A percentile compares a stretch with the other conserved stretches of the same genome.
Conservation (phyloP, 2,888 invertebrate genomes). For the Agonopterix alstromeriana region DNA sequence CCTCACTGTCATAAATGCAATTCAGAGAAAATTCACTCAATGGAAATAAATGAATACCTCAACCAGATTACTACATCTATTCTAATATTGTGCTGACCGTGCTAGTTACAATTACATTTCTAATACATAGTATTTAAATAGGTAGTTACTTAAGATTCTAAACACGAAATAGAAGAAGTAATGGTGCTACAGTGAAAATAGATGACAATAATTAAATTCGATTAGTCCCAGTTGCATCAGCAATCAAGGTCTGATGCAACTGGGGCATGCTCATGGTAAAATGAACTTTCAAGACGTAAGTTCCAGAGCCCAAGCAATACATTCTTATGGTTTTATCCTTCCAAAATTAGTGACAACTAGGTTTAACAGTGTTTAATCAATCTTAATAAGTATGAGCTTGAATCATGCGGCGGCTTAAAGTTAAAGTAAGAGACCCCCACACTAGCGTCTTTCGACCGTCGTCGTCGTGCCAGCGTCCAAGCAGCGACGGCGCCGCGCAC, state of each 20-base stretch:
- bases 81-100: slow-evolving; percentile 51
- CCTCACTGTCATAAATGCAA: slow-evolving; percentile 40
- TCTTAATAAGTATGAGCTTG: slow-evolving; percentile 9
- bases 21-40: slow-evolving; percentile 13
- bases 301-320: too few relatives aligned
- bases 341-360: too few relatives aligned
- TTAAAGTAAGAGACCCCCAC: too few relatives aligned
- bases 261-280: too few relatives aligned
- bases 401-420: slow-evolving; percentile 9
- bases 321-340: too few relatives aligned
- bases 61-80: slow-evolving; percentile 16
- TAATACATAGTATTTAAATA: slow-evolving; percentile 17
- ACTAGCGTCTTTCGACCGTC: too few relatives aligned
- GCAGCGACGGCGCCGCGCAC: too few relatives aligned
- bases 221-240: slow-evolving; percentile 6
- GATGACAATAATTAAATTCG: slow-evolving; percentile 20
- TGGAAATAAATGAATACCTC: slow-evolving; percentile 8
- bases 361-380: not conserved
- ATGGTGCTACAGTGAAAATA: slow-evolving; percentile 37
- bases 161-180: slow-evolving; percentile 28
- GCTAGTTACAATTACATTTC: slow-evolving; percentile 28
- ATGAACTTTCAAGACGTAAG: too few relatives aligned
- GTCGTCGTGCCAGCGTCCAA: too few relatives aligned
- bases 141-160: slow-evolving; percentile 24
- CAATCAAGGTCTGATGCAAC: too few relatives aligned